These are phyloP conservation scores for Steinernema carpocapsae DNA, from an alignment of 2,888 invertebrate species.

Conservation along the genomic window DNA sequence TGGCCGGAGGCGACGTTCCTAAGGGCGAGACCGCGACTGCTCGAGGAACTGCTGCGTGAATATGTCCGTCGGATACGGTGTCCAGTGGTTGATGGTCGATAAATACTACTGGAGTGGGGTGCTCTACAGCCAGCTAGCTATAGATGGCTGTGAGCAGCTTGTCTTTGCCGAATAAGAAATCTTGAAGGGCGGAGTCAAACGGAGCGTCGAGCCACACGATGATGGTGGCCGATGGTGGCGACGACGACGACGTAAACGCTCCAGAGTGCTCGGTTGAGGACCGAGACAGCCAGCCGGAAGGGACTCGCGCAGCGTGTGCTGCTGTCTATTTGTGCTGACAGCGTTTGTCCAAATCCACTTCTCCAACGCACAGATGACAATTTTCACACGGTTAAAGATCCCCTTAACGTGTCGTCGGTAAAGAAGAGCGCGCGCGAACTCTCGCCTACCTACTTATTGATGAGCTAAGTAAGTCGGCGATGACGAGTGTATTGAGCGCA, in stretches of 20 bases:
- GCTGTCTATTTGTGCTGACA: conserved; percentile 35
- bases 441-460: conserved; percentile 35
- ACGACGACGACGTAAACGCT: conserved; percentile 17
- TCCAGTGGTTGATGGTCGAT: conserved; percentile 23
- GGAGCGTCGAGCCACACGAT: conserved; percentile 28
- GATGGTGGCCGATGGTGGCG: conserved; percentile 33
- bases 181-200: conserved; percentile 32
- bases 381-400: conserved; percentile 35
- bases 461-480: conserved; percentile 21
- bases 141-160: conserved; percentile 35
- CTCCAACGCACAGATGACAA: conserved; percentile 35
- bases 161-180: conserved; percentile 35
- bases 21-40: not conserved
- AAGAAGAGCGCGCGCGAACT: conserved; percentile 32
- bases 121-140: conserved; percentile 35
- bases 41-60: not conserved
- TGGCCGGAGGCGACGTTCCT: conserved; percentile 18
- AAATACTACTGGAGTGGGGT: conserved; percentile 30
- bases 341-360: conserved; percentile 35
- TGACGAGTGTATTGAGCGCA: too few species aligned
- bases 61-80: conserved; percentile 22
- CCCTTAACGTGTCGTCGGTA: conserved; percentile 35
- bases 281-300: conserved; percentile 33
- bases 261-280: conserved; percentile 30
- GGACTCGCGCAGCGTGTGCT: conserved; percentile 35